These are phyloP conservation scores for Graphium colonna DNA, from an alignment of 2,888 invertebrate genomes.

Conservation along the genomic window DNA sequence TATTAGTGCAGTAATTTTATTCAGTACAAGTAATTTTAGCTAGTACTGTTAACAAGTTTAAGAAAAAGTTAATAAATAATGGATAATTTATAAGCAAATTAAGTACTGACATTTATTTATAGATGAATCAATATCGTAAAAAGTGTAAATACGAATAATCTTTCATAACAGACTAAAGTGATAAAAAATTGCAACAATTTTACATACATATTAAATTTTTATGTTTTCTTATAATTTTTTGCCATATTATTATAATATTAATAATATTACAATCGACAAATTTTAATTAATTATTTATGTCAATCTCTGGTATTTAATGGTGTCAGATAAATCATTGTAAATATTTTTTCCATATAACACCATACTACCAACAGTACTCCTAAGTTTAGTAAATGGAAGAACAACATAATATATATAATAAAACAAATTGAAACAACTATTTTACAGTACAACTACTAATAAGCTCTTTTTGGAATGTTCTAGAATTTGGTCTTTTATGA, in stretches of 20 bases:
- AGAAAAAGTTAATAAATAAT: not conserved
- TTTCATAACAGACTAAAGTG: too few species aligned
- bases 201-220: too few species aligned
- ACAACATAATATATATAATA: slow-evolving; percentile 20
- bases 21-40: too few species aligned
- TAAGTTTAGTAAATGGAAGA: slow-evolving; percentile 26
- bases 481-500: slow-evolving; percentile 21
- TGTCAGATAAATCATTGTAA: not conserved
- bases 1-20: too few species aligned
- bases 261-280: too few species aligned
- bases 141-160: too few species aligned
- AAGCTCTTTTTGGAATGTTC: slow-evolving; percentile 72
- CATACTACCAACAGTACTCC: not conserved
- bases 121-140: too few species aligned
- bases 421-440: slow-evolving; percentile 32
- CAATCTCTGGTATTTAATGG: too few species aligned
- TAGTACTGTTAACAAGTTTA: not conserved
- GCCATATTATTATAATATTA: too few species aligned
- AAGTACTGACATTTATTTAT: too few species aligned
- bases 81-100: not conserved
- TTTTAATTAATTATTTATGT: not conserved
- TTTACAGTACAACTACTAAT: slow-evolving; percentile 50
- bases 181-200: too few species aligned
- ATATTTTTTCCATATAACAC: slow-evolving; percentile 4
- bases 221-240: too few species aligned